Percentiles rank a stretch among this genome's conserved stretches.
Conservation (phyloP, 2,113 vertebrate genomes). For the Tetraodon nigroviridis region DNA sequence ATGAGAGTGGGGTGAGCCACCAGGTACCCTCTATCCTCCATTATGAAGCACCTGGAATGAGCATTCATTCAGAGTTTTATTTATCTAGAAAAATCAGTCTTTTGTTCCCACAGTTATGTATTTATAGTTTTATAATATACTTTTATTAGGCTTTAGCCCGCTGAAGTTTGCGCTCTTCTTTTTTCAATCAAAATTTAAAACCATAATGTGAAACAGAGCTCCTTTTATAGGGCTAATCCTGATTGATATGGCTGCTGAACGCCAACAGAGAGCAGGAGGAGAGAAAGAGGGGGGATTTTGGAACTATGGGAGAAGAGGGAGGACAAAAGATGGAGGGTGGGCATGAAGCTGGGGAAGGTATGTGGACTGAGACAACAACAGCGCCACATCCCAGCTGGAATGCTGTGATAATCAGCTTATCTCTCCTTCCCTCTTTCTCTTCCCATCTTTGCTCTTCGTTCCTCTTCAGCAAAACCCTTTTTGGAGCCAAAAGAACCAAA, state of each 20-base stretch:
- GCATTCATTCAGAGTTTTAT: too few relatives aligned
- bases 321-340: neutral
- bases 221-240: constrained; percentile 59
- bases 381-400: constrained; percentile 58
- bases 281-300: neutral
- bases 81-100: neutral
- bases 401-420: constrained; percentile 68
- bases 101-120: neutral
- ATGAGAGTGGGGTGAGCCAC: constrained; percentile 97
- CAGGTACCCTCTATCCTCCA: constrained; percentile 97
- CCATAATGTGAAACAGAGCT: constrained; percentile 23
- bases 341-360: constrained; percentile 29
- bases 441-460: constrained; percentile 11
- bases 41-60: constrained; percentile 88
- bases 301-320: constrained; percentile 4
- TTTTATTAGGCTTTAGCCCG: constrained; percentile 1
- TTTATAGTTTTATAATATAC: neutral
- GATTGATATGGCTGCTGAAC: constrained; percentile 59
- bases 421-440: constrained; percentile 30
- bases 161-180: constrained; percentile 4
- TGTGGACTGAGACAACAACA: constrained; percentile 37
- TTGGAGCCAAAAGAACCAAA: neutral
- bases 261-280: constrained; percentile 28
- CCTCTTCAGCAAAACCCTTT: constrained; percentile 6
- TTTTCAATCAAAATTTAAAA: neutral